phyloP scores from a whole-genome alignment of 2,113 vertebrate genomes.

The Mixornis gularis region DNA sequence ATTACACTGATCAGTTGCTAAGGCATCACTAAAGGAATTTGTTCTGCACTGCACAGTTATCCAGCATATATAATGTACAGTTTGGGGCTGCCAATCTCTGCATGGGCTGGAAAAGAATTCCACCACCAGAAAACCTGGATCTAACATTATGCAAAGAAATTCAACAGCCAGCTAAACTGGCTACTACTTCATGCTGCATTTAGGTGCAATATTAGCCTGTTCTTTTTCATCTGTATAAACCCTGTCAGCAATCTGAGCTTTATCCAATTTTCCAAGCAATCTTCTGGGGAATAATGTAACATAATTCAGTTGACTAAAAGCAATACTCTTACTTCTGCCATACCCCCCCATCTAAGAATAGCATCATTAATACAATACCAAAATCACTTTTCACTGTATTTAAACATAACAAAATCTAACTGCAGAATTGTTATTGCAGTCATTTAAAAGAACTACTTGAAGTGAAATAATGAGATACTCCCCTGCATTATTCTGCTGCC shows the following conservation, averaged over 20 bases:
- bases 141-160: neutral
- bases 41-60: neutral
- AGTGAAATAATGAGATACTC: neutral
- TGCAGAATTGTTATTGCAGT: neutral
- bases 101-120: neutral
- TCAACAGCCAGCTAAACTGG: neutral
- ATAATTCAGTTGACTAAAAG: neutral
- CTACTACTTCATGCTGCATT: neutral
- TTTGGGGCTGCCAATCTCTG: neutral
- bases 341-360: neutral
- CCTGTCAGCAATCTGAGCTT: neutral
- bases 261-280: constrained; percentile 5
- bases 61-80: neutral
- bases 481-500: neutral
- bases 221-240: neutral
- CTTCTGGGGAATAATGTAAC: neutral
- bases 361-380: neutral
- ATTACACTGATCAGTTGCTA: neutral
- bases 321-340: neutral
- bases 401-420: neutral
- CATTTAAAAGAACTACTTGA: neutral
- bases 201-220: neutral
- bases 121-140: neutral
- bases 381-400: neutral
- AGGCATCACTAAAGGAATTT: neutral